Evolutionary conservation across 1,140 invertebrate genomes (phyloP), one percentile per base, ranked within the genome.

Genomic region (Drosophila littoralis): DNA sequence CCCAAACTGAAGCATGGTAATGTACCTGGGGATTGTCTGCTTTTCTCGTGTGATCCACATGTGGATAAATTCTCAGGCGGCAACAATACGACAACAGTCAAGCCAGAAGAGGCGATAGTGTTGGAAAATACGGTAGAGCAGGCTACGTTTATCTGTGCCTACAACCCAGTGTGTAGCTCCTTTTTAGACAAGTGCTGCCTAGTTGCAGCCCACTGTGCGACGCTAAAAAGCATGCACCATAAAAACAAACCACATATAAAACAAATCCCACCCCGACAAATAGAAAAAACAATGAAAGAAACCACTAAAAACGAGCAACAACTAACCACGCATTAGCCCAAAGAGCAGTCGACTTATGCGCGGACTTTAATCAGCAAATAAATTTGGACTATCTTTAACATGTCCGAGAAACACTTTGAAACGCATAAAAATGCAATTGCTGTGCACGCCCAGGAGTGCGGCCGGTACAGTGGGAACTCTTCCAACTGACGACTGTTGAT

Each of bases 401-500:
- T 79, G 81, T 81, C 81, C 64, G 60, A 64, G 17, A 80, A 89
- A 89, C 83, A 89, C 83, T 88, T 88, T 72, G 79, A 71, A 83
- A 77, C 75, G 66, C 79, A 79, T 89, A 79, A 88, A 88, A 89
- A 77, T 83, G 83, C 83, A 89, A 89, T 89, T 86, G 76, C 54
- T 54, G 60, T 55, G 67, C 46, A 51, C 45, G 58, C 45, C 52
- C 45, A 22, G 9, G 9, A n/a, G 46, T 36, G 36, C 9, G 33
- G 55, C 7, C 7, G 9, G 46, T 40, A 32, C 35, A 48, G 36
- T 43, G 43, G 32, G 13, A 43, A 59, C 42, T 46, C 57, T 32
- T 48, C 63, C 77, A 84, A 77, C 79, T 51, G 64, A 22, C 40
- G 40, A 17, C 28, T 73, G 71, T 69, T 66, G 58, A 58, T 52